Base-by-base conservation (phyloP, 1,140 invertebrate species). In the Tribolium madens region DNA sequence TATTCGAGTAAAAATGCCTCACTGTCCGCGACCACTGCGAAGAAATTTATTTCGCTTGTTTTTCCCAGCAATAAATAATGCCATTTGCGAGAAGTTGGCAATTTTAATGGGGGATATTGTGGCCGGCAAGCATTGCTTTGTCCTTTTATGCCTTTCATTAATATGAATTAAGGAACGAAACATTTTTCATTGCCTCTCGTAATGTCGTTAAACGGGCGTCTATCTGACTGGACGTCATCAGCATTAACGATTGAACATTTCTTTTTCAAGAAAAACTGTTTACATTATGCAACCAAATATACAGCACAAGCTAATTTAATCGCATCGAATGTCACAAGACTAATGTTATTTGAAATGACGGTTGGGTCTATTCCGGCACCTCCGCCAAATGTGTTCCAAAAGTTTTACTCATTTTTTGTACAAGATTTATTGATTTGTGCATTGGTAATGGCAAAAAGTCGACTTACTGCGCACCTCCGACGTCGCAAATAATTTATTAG, bases 81-180 rank as follows among this genome's bases (percentile, higher is more conserved):
- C 17, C 26, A 33, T 64, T 64, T 64, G 57, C 57, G 57, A 64
- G 57, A 33, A 64, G 57, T 64, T 64, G 57, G 57, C 57, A 64
- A 64, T 64, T 64, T 64, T 64, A 64, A 64, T 64, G 52, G 52
- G 50, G 6, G 50, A 52, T 52, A 52, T 52, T 52, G 50, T 57
- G 57, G 57, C 31, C 26, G 57, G 21, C 21, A 9, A 64, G 9
- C 57, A 33, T 64, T 33, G 21, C 57, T 31, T 64, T 64, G 57
- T 64, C 57, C 57, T 64, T 64, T 64, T 64, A 64, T 64, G 57
- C 57, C 57, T 64, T 64, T 64, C 57, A 64, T 64, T 64, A 64
- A 64, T 64, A 64, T 33, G 57, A 64, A 64, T 64, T 33, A 64
- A 64, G 57, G 57, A 64, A 64, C 21, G 21, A 31, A 31, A 64